These are phyloP conservation scores for Xanthorhoe designata DNA, from an alignment of 2,888 invertebrate genomes.

Conservation along the genomic window DNA sequence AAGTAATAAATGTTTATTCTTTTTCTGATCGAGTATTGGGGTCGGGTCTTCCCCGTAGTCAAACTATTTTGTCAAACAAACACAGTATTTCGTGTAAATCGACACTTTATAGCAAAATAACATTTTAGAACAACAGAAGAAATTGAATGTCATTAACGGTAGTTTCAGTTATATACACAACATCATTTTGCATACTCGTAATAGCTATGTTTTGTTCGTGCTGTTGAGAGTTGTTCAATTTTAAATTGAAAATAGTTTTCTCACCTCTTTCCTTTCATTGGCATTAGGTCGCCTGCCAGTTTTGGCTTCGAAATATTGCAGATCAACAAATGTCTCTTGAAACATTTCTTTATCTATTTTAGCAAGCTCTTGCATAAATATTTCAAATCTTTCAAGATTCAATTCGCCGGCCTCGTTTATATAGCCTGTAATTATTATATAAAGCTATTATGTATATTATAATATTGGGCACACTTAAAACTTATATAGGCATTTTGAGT, in stretches of 20 bases:
- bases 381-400: constrained; percentile 93
- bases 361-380: constrained; percentile 91
- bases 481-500: not conserved
- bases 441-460: too few relatives aligned
- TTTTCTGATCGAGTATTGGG: too few relatives aligned
- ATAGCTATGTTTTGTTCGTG: too few relatives aligned
- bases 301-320: constrained; percentile 93
- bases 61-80: too few relatives aligned
- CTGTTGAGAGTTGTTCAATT: too few relatives aligned
- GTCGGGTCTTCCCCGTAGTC: too few relatives aligned
- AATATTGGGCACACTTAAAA: not conserved
- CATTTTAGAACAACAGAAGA: too few relatives aligned
- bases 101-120: not conserved
- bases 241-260: too few relatives aligned
- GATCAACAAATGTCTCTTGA: constrained; percentile 91
- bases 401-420: constrained; percentile 96
- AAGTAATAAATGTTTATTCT: constrained; percentile 24
- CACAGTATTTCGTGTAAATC: too few relatives aligned
- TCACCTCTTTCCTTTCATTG: constrained; percentile 72
- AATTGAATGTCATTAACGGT: too few relatives aligned
- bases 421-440: constrained; percentile 90
- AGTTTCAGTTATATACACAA: too few relatives aligned
- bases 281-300: constrained; percentile 87
- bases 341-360: constrained; percentile 91
- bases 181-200: too few relatives aligned